Evolutionary conservation across 2,113 vertebrate species (phyloP).

Genomic region (Tympanuchus pallidicinctus): DNA sequence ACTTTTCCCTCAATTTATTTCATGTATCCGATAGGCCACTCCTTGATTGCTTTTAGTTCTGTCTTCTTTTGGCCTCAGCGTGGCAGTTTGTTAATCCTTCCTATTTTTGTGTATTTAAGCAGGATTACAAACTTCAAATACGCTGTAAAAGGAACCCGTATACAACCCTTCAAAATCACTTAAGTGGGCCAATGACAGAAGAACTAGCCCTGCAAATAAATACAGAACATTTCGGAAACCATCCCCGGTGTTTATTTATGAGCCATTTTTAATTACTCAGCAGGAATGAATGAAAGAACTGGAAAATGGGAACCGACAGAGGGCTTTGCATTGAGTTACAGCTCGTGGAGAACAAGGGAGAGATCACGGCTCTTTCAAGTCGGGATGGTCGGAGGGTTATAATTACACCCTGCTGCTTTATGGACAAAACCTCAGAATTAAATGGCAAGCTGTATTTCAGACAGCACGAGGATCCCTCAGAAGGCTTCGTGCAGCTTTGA

Average conservation of each 20-base stretch:
- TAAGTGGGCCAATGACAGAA: slow-evolving; percentile 75
- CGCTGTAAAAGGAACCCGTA: slow-evolving; percentile 87
- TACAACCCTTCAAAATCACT: slow-evolving; percentile 90
- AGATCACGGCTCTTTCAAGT: slow-evolving; percentile 40
- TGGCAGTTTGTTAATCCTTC: slow-evolving; percentile 84
- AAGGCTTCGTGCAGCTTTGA: background rate
- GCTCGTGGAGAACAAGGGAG: slow-evolving; percentile 50
- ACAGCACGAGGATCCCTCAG: background rate
- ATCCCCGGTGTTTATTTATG: slow-evolving; percentile 88
- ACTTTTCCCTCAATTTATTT: slow-evolving; percentile 70
- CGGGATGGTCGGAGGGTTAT: slow-evolving; percentile 9
- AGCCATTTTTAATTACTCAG: slow-evolving; percentile 87
- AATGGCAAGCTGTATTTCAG: background rate
- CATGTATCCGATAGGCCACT: slow-evolving; percentile 48
- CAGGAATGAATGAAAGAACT: slow-evolving; percentile 65
- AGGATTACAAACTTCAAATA: slow-evolving; percentile 87
- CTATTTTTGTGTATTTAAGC: slow-evolving; percentile 80
- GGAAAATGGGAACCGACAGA: slow-evolving; percentile 75
- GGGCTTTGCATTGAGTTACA: slow-evolving; percentile 75
- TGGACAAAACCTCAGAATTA: background rate
- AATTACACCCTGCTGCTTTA: slow-evolving; percentile 52
- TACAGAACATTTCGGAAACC: slow-evolving; percentile 79
- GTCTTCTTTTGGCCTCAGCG: slow-evolving; percentile 72
- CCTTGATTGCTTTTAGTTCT: slow-evolving; percentile 78
- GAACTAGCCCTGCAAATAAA: slow-evolving; percentile 61